Percentiles rank a stretch among this genome's conserved stretches.
Conservation (phyloP, 92 coral and sea anemone species). For the Siderastrea siderea region DNA sequence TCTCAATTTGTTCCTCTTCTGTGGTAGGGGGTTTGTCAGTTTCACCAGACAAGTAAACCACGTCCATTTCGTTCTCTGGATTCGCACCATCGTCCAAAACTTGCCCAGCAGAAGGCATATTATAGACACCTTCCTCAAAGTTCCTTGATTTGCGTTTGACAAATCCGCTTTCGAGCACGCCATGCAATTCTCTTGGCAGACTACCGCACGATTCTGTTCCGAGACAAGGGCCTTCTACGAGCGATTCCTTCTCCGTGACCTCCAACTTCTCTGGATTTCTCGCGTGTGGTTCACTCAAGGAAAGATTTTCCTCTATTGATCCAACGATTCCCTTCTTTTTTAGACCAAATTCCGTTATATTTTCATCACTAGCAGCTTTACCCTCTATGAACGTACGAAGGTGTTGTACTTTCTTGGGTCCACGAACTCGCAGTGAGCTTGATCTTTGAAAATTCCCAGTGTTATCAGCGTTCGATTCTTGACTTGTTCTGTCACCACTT, state of each 20-base stretch:
- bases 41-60: constrained; percentile 22
- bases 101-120: constrained; percentile 33
- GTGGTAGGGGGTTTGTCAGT: constrained; percentile 17
- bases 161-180: constrained; percentile 77
- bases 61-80: constrained; percentile 19
- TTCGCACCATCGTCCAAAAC: constrained; percentile 5
- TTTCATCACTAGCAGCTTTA: constrained; percentile 41
- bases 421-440: constrained; percentile 65
- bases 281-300: not conserved
- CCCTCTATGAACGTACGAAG: not conserved
- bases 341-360: constrained; percentile 22
- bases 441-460: constrained; percentile 62
- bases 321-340: not conserved
- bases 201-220: constrained; percentile 1
- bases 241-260: not conserved
- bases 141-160: constrained; percentile 85
- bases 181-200: constrained; percentile 47
- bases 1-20: constrained; percentile 25
- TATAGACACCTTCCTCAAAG: constrained; percentile 84
- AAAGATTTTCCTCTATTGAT: not conserved
- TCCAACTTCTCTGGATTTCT: not conserved
- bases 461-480: not conserved
- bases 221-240: constrained; percentile 2
- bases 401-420: constrained; percentile 8
- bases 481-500: not conserved